Conservation (phyloP, 2,888 invertebrate species). For the Tipula unca region DNA sequence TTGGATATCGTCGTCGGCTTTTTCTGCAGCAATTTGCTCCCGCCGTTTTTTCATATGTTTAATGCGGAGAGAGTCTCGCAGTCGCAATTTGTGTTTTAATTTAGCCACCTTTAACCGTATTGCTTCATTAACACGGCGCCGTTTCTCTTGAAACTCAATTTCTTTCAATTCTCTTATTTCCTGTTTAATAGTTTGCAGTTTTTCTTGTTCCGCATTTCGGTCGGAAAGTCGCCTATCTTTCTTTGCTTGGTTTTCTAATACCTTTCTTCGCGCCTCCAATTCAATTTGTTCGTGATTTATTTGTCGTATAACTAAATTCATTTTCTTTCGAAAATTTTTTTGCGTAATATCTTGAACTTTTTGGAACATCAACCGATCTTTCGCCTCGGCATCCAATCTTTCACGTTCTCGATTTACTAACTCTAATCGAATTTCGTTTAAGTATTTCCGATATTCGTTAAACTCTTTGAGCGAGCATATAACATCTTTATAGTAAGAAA, state of each 20-base stretch:
- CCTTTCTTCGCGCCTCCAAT: neutral
- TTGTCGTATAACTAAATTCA: neutral
- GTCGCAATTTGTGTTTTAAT: neutral
- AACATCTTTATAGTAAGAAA: slow-evolving; percentile 32
- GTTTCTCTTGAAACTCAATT: neutral
- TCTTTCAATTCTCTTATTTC: neutral
- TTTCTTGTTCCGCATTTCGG: neutral
- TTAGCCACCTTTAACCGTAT: neutral
- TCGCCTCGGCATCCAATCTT: neutral
- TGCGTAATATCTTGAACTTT: neutral
- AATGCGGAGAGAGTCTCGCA: neutral
- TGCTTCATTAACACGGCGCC: neutral
- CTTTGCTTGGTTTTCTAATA: neutral
- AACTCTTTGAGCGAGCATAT: slow-evolving; percentile 56
- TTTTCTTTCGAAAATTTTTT: neutral
- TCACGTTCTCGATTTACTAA: slow-evolving; percentile 38
- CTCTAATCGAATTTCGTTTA: slow-evolving; percentile 49
- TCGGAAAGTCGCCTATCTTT: neutral
- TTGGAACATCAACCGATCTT: neutral
- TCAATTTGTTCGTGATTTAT: neutral
- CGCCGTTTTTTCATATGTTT: neutral
- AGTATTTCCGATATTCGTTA: slow-evolving; percentile 53
- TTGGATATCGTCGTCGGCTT: neutral
- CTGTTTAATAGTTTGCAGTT: neutral
- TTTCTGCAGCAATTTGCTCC: neutral